Conservation (phyloP, 1,140 invertebrate species). For the Bradysia coprophila region DNA sequence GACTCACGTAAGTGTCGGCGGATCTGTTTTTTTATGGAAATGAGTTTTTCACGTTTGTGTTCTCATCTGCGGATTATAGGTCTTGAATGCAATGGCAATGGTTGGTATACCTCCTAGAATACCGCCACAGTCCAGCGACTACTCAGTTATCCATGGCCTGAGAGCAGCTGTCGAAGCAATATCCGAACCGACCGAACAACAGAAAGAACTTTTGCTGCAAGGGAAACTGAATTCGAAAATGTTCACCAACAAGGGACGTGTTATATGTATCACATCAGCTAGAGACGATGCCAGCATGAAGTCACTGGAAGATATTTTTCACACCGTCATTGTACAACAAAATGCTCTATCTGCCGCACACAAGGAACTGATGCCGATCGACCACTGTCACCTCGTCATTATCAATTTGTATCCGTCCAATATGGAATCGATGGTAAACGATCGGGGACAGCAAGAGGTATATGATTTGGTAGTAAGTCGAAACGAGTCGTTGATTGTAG, state of each 20-base stretch:
- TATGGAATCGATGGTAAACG: conserved; percentile 50
- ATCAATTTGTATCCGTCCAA: conserved; percentile 72
- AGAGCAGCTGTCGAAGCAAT: conserved; percentile 72
- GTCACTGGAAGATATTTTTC: conserved; percentile 67
- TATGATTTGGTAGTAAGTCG: conserved; percentile 10
- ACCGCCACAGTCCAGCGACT: conserved; percentile 29
- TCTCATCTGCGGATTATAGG: conserved; percentile 20
- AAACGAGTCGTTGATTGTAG: too few relatives aligned
- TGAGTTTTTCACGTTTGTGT: too few relatives aligned
- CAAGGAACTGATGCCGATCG: conserved; percentile 42
- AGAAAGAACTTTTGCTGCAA: conserved; percentile 22
- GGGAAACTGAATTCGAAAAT: conserved; percentile 7
- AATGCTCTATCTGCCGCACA: conserved; percentile 59
- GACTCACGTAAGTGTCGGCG: conserved; percentile 44
- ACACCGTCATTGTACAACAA: conserved; percentile 55
- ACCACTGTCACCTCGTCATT: conserved; percentile 76
- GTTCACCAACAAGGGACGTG: conserved; percentile 44
- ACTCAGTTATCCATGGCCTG: conserved; percentile 64
- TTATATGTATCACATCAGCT: conserved; percentile 76
- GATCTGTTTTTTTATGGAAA: too few relatives aligned
- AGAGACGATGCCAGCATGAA: conserved; percentile 67
- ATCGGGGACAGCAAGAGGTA: conserved; percentile 42
- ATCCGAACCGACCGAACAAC: conserved; percentile 59
- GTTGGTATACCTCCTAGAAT: conserved; percentile 42
- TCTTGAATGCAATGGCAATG: conserved; percentile 50